Evolutionary conservation across 2,888 invertebrate species (phyloP).

Genomic region (Xestia ashworthii): DNA sequence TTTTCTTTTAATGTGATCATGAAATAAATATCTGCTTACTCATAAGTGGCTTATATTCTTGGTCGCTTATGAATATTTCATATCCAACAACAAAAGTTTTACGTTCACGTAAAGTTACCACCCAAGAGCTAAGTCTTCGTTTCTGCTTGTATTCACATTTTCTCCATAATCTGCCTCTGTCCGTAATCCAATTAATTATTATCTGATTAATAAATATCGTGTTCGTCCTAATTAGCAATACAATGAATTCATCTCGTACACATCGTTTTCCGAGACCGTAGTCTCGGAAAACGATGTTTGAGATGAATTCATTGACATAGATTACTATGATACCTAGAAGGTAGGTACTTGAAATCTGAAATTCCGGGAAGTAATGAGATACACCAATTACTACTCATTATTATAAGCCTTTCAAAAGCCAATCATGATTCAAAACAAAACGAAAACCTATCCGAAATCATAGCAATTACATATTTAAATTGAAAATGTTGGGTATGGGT

Average conservation of each 20-base stretch:
- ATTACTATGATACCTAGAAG: too few species aligned
- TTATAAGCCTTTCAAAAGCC: too few species aligned
- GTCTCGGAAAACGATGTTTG: background rate
- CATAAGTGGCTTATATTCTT: background rate
- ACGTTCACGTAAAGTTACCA: background rate
- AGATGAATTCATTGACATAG: background rate
- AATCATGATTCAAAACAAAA: background rate
- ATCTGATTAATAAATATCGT: background rate
- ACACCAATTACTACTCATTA: background rate
- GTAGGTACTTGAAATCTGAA: background rate
- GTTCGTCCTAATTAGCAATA: background rate
- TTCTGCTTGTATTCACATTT: background rate
- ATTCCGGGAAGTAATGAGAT: background rate
- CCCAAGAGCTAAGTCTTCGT: background rate
- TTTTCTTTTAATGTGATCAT: slow-evolving; percentile 1
- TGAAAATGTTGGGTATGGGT: background rate
- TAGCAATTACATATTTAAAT: background rate
- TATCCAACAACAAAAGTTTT: background rate
- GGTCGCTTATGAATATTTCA: background rate
- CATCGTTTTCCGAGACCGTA: too few species aligned
- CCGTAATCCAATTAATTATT: background rate
- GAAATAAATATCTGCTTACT: background rate
- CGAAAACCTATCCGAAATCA: background rate
- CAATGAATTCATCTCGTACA: too few species aligned
- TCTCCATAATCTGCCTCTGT: background rate